phyloP scores from a whole-genome alignment of 2,888 invertebrate species.

The Caenorhabditis auriculariae region DNA sequence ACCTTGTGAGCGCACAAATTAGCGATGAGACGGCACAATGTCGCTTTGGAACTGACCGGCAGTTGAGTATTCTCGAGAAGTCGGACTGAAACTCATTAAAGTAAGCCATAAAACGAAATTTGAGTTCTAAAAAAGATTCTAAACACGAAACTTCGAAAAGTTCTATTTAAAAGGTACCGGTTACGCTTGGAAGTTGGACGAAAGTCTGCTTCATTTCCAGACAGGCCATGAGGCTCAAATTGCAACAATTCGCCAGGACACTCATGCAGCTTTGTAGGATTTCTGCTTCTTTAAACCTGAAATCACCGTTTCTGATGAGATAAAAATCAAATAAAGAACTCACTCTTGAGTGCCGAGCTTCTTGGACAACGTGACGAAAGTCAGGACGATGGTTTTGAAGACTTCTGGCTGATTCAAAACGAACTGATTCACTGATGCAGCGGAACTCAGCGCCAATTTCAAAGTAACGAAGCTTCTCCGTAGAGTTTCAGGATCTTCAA shows the following conservation, averaged over 20 bases:
- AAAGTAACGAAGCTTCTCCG: too few species aligned
- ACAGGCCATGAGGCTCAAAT: slow-evolving; percentile 8
- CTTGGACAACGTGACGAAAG: not conserved
- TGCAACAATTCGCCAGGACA: slow-evolving; percentile 20
- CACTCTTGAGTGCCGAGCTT: slow-evolving; percentile 15
- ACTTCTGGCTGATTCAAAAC: too few species aligned
- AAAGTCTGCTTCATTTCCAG: slow-evolving; percentile 13
- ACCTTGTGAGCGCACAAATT: slow-evolving; percentile 49
- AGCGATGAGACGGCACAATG: slow-evolving; percentile 43
- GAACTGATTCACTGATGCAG: too few species aligned
- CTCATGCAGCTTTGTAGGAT: slow-evolving; percentile 22
- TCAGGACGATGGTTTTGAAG: not conserved
- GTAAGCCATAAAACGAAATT: not conserved
- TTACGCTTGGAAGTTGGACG: not conserved
- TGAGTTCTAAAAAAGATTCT: not conserved
- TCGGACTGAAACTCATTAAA: slow-evolving; percentile 24
- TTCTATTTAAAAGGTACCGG: slow-evolving; percentile 6
- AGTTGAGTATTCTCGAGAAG: slow-evolving; percentile 37
- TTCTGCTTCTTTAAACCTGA: slow-evolving; percentile 6
- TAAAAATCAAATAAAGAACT: slow-evolving; percentile 1
- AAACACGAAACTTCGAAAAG: not conserved
- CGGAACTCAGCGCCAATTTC: too few species aligned
- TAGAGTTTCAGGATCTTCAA: too few species aligned
- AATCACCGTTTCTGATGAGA: not conserved
- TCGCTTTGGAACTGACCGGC: slow-evolving; percentile 22